Evolutionary conservation across 2,888 invertebrate species (phyloP).

Genomic region (Nemoura dubitans): DNA sequence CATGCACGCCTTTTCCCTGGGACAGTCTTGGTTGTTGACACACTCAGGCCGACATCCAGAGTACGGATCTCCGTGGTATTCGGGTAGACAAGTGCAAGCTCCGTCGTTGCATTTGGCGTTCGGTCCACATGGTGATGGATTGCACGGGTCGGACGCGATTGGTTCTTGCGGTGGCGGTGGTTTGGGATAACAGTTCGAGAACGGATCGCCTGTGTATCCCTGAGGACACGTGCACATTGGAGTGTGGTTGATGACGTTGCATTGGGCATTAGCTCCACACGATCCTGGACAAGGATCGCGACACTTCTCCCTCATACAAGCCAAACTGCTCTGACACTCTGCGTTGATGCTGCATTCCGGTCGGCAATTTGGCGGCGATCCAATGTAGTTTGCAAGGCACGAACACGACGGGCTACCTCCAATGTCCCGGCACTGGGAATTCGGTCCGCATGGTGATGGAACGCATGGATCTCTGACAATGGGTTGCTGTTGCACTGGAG

Average conservation of each 20-base stretch:
- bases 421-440: conserved; percentile 55
- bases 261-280: conserved; percentile 60
- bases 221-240: conserved; percentile 63
- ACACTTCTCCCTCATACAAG: conserved; percentile 62
- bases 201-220: conserved; percentile 62
- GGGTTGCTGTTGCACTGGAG: conserved; percentile 52
- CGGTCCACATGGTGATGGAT: conserved; percentile 63
- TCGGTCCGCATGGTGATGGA: conserved; percentile 62
- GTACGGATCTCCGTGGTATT: conserved; percentile 70
- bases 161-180: conserved; percentile 57
- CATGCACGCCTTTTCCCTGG: conserved; percentile 66
- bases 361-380: conserved; percentile 61
- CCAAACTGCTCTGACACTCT: conserved; percentile 63
- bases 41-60: conserved; percentile 71
- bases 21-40: conserved; percentile 66
- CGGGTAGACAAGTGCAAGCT: conserved; percentile 69
- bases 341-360: conserved; percentile 66
- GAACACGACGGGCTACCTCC: conserved; percentile 55
- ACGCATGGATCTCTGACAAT: conserved; percentile 60
- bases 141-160: conserved; percentile 57
- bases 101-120: conserved; percentile 72
- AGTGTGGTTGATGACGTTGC: conserved; percentile 56
- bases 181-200: conserved; percentile 55
- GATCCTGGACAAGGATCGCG: conserved; percentile 63
- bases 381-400: conserved; percentile 59